phyloP scores from a whole-genome alignment of 2,797 vertebrate genomes.

The Tauraco hartlaubi region DNA sequence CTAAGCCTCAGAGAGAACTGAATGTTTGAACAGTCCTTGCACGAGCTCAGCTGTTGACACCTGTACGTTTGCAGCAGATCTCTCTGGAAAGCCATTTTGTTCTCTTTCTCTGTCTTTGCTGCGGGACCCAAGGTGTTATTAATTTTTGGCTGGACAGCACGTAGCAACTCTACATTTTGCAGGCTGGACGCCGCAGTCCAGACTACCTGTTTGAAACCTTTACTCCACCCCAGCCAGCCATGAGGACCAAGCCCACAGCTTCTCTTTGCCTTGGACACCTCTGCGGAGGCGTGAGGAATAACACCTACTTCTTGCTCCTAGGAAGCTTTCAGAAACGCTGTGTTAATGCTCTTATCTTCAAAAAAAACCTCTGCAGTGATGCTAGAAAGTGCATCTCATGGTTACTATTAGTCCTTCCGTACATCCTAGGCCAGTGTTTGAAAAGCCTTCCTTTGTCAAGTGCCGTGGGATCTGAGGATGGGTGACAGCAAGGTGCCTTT shows the following conservation, averaged over 20 bases:
- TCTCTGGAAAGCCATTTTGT: background rate
- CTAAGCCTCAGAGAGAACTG: background rate
- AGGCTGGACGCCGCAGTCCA: background rate
- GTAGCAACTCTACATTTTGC: background rate
- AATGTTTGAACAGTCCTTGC: background rate
- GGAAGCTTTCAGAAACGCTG: background rate
- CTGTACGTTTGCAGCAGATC: background rate
- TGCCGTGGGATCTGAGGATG: background rate
- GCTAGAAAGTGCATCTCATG: background rate
- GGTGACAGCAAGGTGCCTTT: slow-evolving; percentile 14
- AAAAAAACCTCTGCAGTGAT: background rate
- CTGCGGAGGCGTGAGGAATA: background rate
- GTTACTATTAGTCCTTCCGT: background rate
- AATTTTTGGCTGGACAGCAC: background rate
- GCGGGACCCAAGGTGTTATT: background rate
- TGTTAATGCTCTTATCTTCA: background rate
- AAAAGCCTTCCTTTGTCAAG: background rate
- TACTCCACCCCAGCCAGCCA: background rate
- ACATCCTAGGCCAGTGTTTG: background rate
- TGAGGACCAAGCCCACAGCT: background rate
- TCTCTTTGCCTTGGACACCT: background rate
- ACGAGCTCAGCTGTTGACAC: background rate
- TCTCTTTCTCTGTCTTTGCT: background rate
- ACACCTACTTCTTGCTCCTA: background rate
- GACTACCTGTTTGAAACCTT: background rate